phyloP scores from a whole-genome alignment of 2,797 vertebrate genomes.

The Molothrus aeneus region DNA sequence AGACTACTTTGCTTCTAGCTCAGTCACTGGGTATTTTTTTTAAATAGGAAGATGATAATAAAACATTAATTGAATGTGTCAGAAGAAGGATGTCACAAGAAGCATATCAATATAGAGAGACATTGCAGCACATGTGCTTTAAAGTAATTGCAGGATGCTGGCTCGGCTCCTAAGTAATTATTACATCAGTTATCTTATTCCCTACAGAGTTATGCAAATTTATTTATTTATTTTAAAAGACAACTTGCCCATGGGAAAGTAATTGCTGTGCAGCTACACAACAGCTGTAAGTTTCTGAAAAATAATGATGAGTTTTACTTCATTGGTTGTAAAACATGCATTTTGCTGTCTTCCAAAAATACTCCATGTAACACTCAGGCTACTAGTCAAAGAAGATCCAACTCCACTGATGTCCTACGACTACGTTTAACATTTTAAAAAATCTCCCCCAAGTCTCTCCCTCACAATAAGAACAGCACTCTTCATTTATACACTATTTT shows the following conservation, averaged over 20 bases:
- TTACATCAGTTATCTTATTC: slow-evolving; percentile 70
- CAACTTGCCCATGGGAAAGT: slow-evolving; percentile 63
- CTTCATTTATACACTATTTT: not conserved
- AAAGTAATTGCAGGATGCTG: slow-evolving; percentile 72
- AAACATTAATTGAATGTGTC: slow-evolving; percentile 74
- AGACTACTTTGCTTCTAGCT: slow-evolving; percentile 11
- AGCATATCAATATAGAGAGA: slow-evolving; percentile 54
- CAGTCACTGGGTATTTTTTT: not conserved
- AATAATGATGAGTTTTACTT: slow-evolving; percentile 15
- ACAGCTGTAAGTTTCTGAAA: slow-evolving; percentile 8
- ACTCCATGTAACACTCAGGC: not conserved
- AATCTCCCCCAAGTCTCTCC: not conserved
- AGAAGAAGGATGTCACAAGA: slow-evolving; percentile 68
- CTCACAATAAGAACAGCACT: not conserved
- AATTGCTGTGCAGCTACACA: slow-evolving; percentile 20
- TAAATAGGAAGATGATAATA: slow-evolving; percentile 54
- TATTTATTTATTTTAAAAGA: slow-evolving; percentile 72
- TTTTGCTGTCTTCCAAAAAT: not conserved
- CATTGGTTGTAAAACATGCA: not conserved
- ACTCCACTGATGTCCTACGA: not conserved
- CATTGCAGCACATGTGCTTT: slow-evolving; percentile 52
- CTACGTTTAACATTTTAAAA: slow-evolving; percentile 5
- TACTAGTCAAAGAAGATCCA: slow-evolving; percentile 18
- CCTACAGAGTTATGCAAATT: slow-evolving; percentile 52
- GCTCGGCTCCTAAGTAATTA: slow-evolving; percentile 73